Evolutionary conservation across 2,797 vertebrate genomes (phyloP).

Genomic region (Epinephelus malabaricus): DNA sequence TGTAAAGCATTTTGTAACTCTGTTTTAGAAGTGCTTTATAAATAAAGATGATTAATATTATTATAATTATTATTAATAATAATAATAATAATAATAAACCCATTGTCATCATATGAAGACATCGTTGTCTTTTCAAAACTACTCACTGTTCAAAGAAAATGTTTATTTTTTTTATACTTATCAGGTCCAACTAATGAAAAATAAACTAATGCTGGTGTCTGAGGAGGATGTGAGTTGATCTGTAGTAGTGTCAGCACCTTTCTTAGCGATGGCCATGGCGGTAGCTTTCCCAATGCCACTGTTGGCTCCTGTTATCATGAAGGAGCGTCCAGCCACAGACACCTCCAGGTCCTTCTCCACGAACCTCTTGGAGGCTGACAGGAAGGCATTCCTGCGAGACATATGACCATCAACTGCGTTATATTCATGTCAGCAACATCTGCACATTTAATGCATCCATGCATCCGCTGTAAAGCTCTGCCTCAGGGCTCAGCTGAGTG

Average conservation of each 20-base stretch:
- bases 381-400: constrained; percentile 78
- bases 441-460: background rate
- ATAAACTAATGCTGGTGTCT: too few species aligned
- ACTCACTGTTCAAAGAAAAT: too few species aligned
- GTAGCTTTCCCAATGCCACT: constrained; percentile 87
- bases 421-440: background rate
- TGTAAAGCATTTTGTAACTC: too few species aligned
- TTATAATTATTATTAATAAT: too few species aligned
- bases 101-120: too few species aligned
- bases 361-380: constrained; percentile 84
- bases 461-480: background rate
- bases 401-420: background rate
- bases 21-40: too few species aligned
- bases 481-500: background rate
- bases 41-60: too few species aligned
- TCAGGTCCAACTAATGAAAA: too few species aligned
- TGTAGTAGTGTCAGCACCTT: constrained; percentile 67
- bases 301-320: constrained; percentile 89
- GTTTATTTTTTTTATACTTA: too few species aligned
- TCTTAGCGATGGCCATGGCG: constrained; percentile 86
- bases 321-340: constrained; percentile 83
- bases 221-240: background rate
- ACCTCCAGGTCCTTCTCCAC: constrained; percentile 88
- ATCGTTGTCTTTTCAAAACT: too few species aligned
- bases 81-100: too few species aligned